A percentile compares a stretch with the other conserved stretches of the same genome.
Evolutionary conservation across 1,140 invertebrate species (phyloP).

Genomic region (Aphelenchoides besseyi): DNA sequence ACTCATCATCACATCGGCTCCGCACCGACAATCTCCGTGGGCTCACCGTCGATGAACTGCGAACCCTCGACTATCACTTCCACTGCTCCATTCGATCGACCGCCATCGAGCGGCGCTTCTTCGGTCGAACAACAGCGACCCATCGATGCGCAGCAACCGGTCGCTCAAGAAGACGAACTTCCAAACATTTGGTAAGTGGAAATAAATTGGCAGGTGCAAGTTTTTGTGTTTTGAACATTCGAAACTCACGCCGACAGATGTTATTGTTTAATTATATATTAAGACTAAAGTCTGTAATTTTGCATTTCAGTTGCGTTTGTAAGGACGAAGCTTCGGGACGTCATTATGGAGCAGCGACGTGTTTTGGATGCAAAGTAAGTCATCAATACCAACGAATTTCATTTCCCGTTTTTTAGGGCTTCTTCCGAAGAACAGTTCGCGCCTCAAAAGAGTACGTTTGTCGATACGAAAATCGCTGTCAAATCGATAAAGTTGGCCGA

Average conservation of each 20-base stretch:
- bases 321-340: conserved; percentile 66
- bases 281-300: no score
- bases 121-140: neutral
- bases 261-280: no score
- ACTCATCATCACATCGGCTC: neutral
- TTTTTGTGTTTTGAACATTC: neutral
- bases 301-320: conserved; percentile 67
- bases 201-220: neutral
- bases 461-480: conserved; percentile 54
- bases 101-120: neutral
- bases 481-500: conserved; percentile 63
- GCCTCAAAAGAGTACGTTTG: conserved; percentile 60
- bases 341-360: conserved; percentile 67
- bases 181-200: conserved; percentile 30
- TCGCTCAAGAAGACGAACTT: conserved; percentile 11
- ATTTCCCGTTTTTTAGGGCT: conserved; percentile 43
- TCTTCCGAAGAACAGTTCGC: conserved; percentile 62
- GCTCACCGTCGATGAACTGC: no score
- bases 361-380: conserved; percentile 67
- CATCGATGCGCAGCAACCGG: neutral
- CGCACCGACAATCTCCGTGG: neutral
- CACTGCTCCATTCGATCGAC: neutral
- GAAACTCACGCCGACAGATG: neutral
- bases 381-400: neutral
- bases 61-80: neutral